Evolutionary conservation across 1,140 invertebrate genomes (phyloP).

Genomic region (Heterodera schachtii): DNA sequence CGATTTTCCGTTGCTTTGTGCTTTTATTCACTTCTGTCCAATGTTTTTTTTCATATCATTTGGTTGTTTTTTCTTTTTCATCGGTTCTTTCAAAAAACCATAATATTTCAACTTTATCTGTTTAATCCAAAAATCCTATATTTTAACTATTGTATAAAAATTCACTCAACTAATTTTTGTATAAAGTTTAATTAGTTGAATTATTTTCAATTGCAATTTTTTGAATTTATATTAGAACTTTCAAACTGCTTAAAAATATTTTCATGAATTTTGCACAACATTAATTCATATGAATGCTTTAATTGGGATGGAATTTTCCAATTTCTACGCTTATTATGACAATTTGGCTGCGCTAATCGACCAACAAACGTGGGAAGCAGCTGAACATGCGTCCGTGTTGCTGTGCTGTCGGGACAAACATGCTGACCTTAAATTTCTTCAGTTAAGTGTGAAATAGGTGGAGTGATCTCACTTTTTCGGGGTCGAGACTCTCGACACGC

Average conservation of each 20-base stretch:
- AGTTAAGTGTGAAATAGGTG: slow-evolving; percentile 16
- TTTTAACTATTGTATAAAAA: too few species aligned
- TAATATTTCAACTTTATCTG: too few species aligned
- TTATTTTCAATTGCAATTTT: too few species aligned
- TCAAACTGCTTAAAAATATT: too few species aligned
- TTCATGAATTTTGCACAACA: too few species aligned
- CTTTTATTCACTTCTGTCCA: neutral
- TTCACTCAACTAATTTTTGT: too few species aligned
- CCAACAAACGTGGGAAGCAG: slow-evolving; percentile 37
- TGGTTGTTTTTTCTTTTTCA: neutral
- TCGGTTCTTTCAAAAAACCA: neutral
- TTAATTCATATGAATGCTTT: too few species aligned
- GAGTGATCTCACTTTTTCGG: too few species aligned
- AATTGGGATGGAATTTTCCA: slow-evolving; percentile 25
- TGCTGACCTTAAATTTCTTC: slow-evolving; percentile 31
- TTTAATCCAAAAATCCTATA: too few species aligned
- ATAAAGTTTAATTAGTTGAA: too few species aligned
- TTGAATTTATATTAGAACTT: too few species aligned
- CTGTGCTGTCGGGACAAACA: slow-evolving; percentile 47
- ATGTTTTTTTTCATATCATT: neutral
- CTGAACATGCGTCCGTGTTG: slow-evolving; percentile 37
- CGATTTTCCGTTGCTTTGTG: neutral
- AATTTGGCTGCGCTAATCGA: slow-evolving; percentile 31
- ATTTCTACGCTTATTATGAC: slow-evolving; percentile 50
- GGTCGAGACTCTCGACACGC: too few species aligned